Conservation (phyloP, 2,797 vertebrate genomes). For the Hippoglossus hippoglossus region DNA sequence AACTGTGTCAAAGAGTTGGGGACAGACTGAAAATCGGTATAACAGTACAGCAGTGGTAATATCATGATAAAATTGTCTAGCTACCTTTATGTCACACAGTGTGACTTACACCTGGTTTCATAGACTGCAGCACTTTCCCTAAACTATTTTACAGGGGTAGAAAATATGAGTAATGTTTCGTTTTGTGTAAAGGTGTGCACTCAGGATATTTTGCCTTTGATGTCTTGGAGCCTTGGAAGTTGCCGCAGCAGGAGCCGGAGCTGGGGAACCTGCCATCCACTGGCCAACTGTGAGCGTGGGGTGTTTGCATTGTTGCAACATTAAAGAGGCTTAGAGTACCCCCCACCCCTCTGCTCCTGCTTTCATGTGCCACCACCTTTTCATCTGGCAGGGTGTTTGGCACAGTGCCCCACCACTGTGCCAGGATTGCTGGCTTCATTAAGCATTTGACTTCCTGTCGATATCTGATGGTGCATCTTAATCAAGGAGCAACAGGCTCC, state of each 20-base stretch:
- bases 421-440: conserved; percentile 80
- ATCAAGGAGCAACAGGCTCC: conserved; percentile 76
- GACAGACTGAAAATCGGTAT: not conserved
- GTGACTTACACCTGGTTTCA: conserved; percentile 46
- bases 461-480: conserved; percentile 80
- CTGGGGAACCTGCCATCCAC: conserved; percentile 31
- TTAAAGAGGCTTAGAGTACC: conserved; percentile 54
- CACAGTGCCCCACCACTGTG: conserved; percentile 59
- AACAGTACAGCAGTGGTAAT: too few species aligned
- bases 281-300: conserved; percentile 39
- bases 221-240: conserved; percentile 61
- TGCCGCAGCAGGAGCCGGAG: conserved; percentile 41
- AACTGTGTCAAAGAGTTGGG: not conserved
- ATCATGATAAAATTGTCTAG: conserved; percentile 15
- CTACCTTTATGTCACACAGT: conserved; percentile 7
- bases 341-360: conserved; percentile 37
- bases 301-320: conserved; percentile 60
- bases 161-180: conserved; percentile 1
- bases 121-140: conserved; percentile 25
- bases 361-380: conserved; percentile 73
- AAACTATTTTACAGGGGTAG: conserved; percentile 13
- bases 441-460: conserved; percentile 82
- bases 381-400: conserved; percentile 71
- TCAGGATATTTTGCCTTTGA: conserved; percentile 25
- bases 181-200: conserved; percentile 27